Base-by-base conservation (phyloP, 2,888 invertebrate species). In the Eilema sororculum region DNA sequence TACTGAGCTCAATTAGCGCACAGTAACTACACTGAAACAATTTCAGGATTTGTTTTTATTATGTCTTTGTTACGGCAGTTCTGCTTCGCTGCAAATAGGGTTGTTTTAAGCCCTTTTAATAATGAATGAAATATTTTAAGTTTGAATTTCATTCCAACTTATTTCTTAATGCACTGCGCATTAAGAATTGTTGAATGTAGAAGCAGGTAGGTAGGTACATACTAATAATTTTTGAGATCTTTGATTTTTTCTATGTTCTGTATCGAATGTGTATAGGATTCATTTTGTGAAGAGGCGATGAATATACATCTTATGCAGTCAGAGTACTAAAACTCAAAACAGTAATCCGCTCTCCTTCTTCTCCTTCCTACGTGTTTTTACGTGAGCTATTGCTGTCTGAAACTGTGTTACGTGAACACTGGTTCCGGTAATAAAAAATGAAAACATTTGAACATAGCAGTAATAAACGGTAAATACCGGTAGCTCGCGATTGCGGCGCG, bases 1-100 rank as follows among this genome's bases (percentile, higher is more conserved):
- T 90, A 90, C 88, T 86, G 86, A 80, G 88, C 90, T 89, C 90
- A 91, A 93, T 93, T 92, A 90, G 89, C 80, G 86, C 81, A 83
- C 85, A 80, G 86, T 84, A 86, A 83, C 80, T 85, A 87, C 86
- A 84, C 84, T 82, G 82, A 82, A 82, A 84, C 79, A 80, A 79
- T 83, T 86, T 79, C 84, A 83, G 78, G 77, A 77, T 73, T 82
- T 83, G 83, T 87, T 91, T 89, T 89, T 86, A 84, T 87, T 86
- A 85, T 81, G 85, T 84, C 85, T 87, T 84, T 81, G 81, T 86
- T 80, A 78, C 77, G 79, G 80, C 72, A 82, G 80, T 84, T 87
- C 84, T 79, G 78, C 83, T 78, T 56, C 61, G 74, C 75, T 75
- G 79, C 76, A 84, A 79, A 78, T 75, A 68, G 76, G 76, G 76